Evolutionary conservation across 2,113 vertebrate species (phyloP).

Genomic region (Ancistrus triradiatus): DNA sequence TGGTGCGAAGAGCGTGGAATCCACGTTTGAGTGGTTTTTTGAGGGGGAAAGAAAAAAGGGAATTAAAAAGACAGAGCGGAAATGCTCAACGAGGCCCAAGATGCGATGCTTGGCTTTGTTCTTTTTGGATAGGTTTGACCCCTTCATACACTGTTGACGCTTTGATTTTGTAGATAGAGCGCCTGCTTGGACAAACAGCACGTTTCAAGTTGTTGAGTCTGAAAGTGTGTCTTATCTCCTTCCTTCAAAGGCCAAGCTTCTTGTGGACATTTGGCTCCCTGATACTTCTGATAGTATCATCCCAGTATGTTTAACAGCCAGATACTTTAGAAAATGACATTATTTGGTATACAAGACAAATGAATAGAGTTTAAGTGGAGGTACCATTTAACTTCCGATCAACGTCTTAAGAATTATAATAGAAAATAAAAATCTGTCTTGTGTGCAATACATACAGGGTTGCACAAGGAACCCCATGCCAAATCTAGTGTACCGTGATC

Average conservation of each 20-base stretch:
- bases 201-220: background rate
- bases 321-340: too few relatives aligned
- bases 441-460: too few relatives aligned
- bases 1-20: slow-evolving; percentile 53
- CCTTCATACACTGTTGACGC: background rate
- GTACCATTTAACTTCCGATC: too few relatives aligned
- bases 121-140: background rate
- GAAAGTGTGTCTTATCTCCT: slow-evolving; percentile 8
- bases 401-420: too few relatives aligned
- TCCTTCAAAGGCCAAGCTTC: slow-evolving; percentile 17
- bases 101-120: background rate
- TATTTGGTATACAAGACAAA: too few relatives aligned
- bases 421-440: too few relatives aligned
- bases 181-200: background rate
- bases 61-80: background rate
- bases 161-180: background rate
- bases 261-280: too few relatives aligned
- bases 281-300: too few relatives aligned
- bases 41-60: background rate
- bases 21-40: background rate
- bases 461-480: too few relatives aligned
- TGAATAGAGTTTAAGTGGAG: too few relatives aligned
- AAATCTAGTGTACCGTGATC: too few relatives aligned
- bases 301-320: too few relatives aligned
- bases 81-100: background rate